Base-by-base conservation (phyloP, 2,888 invertebrate species). In the Liopterus haemorrhoidalis region DNA sequence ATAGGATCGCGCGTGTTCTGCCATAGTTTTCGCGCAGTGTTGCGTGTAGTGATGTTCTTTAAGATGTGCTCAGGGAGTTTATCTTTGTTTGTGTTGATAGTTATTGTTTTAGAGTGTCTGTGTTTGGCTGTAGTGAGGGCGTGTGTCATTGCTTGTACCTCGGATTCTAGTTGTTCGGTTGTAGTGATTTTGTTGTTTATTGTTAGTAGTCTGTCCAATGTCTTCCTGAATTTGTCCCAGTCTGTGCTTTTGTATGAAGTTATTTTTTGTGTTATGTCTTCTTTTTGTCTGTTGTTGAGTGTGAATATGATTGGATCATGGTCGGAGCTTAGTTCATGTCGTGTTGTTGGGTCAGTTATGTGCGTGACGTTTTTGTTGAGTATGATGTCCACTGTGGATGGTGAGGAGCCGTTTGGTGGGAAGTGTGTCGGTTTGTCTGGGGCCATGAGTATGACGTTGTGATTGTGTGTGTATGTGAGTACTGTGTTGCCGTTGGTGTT, bases 371-470 rank as follows among this genome's bases (percentile, higher is more conserved):
- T n/a, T n/a, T n/a, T n/a, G n/a, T n/a, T n/a, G n/a, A n/a, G n/a
- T n/a, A n/a, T n/a, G n/a, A n/a, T n/a, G n/a, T n/a, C n/a, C n/a
- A n/a, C n/a, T n/a, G 52, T 55, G 33, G 53, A 49, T 6, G 57
- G 55, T 5, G 51, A 54, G 3, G 22, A 50, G 16, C 45, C 48
- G 16, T 54, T 58, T 2, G 32, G 5, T 5, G 57, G 56, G 20
- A 46, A 54, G 15, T 54, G 47, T 6, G 55, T 59, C 8, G 53
- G 55, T 37, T 49, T 46, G n/a, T 53, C 32, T 4, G 56, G 50
- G 36, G n/a, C n/a, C n/a, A n/a, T n/a, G n/a, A n/a, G n/a, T n/a
- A n/a, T n/a, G n/a, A n/a, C n/a, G n/a, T n/a, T n/a, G n/a, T n/a
- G n/a, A n/a, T n/a, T n/a, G n/a, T n/a, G n/a, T n/a, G n/a, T n/a